Base-by-base conservation (phyloP, 2,888 invertebrate genomes). In the Brenthis daphne region DNA sequence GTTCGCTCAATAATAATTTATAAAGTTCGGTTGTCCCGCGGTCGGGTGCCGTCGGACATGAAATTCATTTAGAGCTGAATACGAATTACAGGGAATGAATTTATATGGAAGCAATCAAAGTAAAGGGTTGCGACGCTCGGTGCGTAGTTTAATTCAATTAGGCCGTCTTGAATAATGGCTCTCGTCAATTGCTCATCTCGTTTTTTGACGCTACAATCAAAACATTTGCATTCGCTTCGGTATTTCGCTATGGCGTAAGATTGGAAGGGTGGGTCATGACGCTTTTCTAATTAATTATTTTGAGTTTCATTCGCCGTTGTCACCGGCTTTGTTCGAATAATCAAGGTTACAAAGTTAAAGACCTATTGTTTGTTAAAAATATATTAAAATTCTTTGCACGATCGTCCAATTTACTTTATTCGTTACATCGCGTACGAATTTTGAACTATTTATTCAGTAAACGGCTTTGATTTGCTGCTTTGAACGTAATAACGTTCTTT, bases 61-160 rank as follows among this genome's bases (percentile, higher is more conserved):
- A 82, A 85, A 85, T 87, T 87, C 84, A 87, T 87, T 88, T 85
- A 81, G 82, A 82, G 77, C 79, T 75, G 81, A 86, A 87, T 83
- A 82, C 81, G 85, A 85, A 86, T 84, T 83, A 82, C 83, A 78
- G 76, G 77, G 79, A 82, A 82, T 80, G 81, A 83, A 85, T 89
- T 86, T 86, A 86, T 87, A 88, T 87, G 85, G 83, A 83, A 85
- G 86, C 84, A 88, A 87, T 88, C 88, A 86, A 82, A 87, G 85
- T 84, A 85, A 84, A 81, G 85, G 85, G 82, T 82, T 81, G 80
- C 77, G 78, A 72, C 78, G 80, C 81, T 85, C 80, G 84, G 82
- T 82, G 82, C 79, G 75, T 77, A 77, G 78, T 79, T 84, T 85
- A 81, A 88, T 87, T 87, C 86, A 88, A 89, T 88, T 88, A 85